Conservation (phyloP, 2,113 vertebrate genomes). For the Acanthochromis polyacanthus region DNA sequence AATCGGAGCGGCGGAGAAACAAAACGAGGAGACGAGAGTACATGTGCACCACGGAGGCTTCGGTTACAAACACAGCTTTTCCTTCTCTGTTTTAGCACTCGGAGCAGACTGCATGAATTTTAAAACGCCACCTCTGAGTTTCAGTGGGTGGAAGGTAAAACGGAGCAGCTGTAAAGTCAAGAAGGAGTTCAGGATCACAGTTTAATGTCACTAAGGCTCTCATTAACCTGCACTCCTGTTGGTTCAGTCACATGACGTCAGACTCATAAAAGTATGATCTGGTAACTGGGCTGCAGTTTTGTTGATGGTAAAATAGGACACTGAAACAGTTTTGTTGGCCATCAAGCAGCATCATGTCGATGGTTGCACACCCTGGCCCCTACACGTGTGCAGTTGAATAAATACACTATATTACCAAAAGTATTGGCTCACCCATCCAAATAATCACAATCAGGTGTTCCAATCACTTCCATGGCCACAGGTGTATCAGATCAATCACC, state of each 20-base stretch:
- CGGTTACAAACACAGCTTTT: not conserved
- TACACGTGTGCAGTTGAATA: too few relatives aligned
- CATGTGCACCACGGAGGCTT: not conserved
- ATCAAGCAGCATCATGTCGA: too few relatives aligned
- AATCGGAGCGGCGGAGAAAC: not conserved
- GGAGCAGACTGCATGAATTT: not conserved
- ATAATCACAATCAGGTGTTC: too few relatives aligned
- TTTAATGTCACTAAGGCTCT: not conserved
- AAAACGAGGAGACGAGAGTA: not conserved
- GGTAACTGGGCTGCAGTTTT: too few relatives aligned
- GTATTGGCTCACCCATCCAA: too few relatives aligned
- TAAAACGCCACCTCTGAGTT: not conserved
- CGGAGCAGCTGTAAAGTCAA: not conserved
- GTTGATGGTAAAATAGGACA: too few relatives aligned
- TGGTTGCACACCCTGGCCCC: too few relatives aligned
- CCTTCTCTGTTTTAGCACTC: not conserved
- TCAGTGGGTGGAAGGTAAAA: not conserved
- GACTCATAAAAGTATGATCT: too few relatives aligned
- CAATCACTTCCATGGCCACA: too few relatives aligned
- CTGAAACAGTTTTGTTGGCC: too few relatives aligned
- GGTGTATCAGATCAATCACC: too few relatives aligned
- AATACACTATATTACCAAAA: too few relatives aligned
- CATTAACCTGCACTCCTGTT: not conserved
- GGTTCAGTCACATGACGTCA: not conserved
- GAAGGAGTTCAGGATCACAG: not conserved